Evolutionary conservation across 2,113 vertebrate genomes (phyloP).

Genomic region (Ictalurus punctatus): DNA sequence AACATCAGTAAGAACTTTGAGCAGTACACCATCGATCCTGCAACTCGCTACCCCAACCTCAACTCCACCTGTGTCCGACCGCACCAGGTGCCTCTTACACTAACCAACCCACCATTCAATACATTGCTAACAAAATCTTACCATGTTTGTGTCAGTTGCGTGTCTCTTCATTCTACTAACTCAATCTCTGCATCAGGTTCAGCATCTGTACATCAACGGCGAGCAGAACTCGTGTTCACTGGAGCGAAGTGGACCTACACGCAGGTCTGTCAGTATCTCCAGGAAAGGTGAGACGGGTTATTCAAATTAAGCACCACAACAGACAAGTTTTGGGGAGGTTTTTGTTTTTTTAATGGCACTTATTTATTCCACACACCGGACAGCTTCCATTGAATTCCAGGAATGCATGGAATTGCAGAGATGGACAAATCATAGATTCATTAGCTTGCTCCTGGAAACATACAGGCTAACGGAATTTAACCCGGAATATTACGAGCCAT

Average conservation of each 20-base stretch:
- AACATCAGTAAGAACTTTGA: constrained; percentile 98
- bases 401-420: not conserved
- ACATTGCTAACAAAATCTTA: not conserved
- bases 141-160: not conserved
- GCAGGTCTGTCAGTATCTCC: constrained; percentile 78
- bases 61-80: constrained; percentile 86
- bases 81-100: constrained; percentile 80
- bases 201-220: constrained; percentile 84
- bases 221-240: constrained; percentile 71
- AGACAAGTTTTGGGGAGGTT: not conserved
- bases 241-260: constrained; percentile 71
- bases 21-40: constrained; percentile 89
- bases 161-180: not conserved
- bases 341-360: not conserved
- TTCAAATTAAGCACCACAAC: not conserved
- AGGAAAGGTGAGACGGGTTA: constrained; percentile 73
- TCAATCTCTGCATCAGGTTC: constrained; percentile 74
- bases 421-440: no score
- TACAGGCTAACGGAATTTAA: no score
- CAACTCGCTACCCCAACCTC: constrained; percentile 91
- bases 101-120: not conserved
- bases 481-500: not conserved
- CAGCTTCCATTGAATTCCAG: not conserved
- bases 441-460: not conserved
- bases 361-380: not conserved